These are phyloP conservation scores for Caenorhabditis remanei DNA, from an alignment of 1,140 invertebrate species.

Conservation along the genomic window DNA sequence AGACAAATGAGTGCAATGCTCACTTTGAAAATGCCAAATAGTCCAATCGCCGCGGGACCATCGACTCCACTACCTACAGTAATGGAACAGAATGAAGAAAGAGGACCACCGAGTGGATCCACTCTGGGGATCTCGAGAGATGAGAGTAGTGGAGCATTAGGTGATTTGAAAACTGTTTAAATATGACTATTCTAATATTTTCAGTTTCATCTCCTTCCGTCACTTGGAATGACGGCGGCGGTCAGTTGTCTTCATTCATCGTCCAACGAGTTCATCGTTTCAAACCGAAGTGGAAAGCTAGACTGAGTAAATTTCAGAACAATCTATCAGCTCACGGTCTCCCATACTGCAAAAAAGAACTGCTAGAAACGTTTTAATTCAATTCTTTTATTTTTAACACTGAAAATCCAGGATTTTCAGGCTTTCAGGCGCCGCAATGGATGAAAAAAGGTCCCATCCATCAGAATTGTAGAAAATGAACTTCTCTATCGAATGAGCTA, in stretches of 20 bases:
- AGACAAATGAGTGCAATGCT: conserved; percentile 46
- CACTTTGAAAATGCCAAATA: conserved; percentile 35
- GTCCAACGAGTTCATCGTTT: conserved; percentile 45
- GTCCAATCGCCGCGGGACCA: conserved; percentile 30
- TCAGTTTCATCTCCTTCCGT: conserved; percentile 11
- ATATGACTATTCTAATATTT: neutral
- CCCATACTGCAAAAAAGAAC: no score
- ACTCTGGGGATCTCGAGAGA: neutral
- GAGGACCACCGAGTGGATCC: neutral
- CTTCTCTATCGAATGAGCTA: no score
- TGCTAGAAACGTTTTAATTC: no score
- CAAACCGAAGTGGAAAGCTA: conserved; percentile 55
- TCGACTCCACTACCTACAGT: conserved; percentile 15
- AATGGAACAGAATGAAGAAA: neutral
- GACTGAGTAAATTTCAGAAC: neutral
- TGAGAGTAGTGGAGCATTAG: neutral
- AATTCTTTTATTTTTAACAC: no score
- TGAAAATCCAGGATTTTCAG: no score
- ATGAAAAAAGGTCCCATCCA: no score
- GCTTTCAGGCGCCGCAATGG: no score
- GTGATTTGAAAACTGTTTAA: neutral
- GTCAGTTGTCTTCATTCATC: conserved; percentile 40
- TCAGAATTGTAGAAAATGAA: no score
- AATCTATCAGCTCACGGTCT: no score
- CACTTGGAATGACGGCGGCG: conserved; percentile 10